Conservation (phyloP, 2,113 vertebrate genomes). For the Chaetura pelagica region DNA sequence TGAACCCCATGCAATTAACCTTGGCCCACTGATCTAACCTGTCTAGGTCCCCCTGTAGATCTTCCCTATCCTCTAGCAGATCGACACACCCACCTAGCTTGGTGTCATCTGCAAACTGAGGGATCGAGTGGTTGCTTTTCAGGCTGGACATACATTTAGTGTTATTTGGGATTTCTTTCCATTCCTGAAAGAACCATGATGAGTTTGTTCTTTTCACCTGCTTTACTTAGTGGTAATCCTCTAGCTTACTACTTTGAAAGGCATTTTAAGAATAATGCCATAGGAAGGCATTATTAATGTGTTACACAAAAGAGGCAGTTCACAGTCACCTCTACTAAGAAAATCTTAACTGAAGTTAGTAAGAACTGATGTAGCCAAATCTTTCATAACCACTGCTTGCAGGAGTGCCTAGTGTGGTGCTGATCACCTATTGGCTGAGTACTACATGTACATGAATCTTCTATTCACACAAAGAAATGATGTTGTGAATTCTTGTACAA, state of each 20-base stretch:
- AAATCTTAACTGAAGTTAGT: not conserved
- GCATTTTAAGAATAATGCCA: not conserved
- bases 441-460: not conserved
- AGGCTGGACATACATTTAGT: not conserved
- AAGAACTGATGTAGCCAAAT: not conserved
- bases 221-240: not conserved
- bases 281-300: not conserved
- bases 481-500: not conserved
- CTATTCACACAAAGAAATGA: not conserved
- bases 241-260: not conserved
- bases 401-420: not conserved
- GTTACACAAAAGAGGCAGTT: not conserved
- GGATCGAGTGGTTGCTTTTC: not conserved
- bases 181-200: not conserved
- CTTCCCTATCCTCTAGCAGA: too few relatives aligned
- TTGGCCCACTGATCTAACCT: too few relatives aligned
- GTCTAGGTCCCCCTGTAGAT: too few relatives aligned
- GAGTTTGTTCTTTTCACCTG: not conserved
- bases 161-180: not conserved
- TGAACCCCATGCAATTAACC: too few relatives aligned
- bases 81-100: too few relatives aligned
- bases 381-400: not conserved
- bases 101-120: too few relatives aligned
- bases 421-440: not conserved
- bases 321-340: not conserved